These are phyloP conservation scores for Tetragnatha montana DNA, from an alignment of 2,888 invertebrate genomes.

Conservation along the genomic window DNA sequence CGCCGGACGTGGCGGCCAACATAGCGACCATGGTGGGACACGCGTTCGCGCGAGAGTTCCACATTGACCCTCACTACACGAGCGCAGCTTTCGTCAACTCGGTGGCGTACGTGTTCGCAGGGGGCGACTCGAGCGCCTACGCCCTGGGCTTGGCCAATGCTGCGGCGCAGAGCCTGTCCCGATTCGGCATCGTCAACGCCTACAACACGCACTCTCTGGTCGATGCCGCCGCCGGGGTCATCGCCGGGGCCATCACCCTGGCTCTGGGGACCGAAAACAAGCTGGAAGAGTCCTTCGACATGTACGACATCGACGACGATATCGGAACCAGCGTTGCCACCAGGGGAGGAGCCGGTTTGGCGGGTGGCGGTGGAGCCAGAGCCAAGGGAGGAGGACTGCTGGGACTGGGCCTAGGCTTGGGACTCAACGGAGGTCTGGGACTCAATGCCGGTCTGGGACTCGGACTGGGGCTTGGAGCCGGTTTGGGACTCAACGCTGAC, in stretches of 20 bases:
- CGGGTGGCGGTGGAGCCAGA: background rate
- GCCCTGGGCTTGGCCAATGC: constrained; percentile 12
- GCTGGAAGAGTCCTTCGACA: background rate
- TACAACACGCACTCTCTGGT: constrained; percentile 13
- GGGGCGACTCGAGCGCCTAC: constrained; percentile 23
- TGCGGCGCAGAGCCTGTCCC: constrained; percentile 12
- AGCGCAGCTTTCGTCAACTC: constrained; percentile 6
- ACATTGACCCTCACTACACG: constrained; percentile 7
- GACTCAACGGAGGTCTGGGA: background rate
- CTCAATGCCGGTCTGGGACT: background rate
- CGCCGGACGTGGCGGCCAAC: constrained; percentile 14
- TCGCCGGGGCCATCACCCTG: background rate
- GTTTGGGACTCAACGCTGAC: background rate
- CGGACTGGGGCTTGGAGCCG: background rate
- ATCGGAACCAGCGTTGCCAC: background rate
- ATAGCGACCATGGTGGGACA: constrained; percentile 13
- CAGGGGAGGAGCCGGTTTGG: background rate
- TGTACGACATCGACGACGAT: background rate
- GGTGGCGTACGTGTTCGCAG: constrained; percentile 12
- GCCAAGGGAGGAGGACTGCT: background rate
- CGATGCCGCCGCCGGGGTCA: constrained; percentile 3
- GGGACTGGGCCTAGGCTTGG: background rate
- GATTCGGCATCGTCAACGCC: constrained; percentile 28
- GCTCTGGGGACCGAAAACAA: background rate
- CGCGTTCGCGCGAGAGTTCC: constrained; percentile 38